A percentile compares a stretch with the other conserved stretches of the same genome.
These are phyloP conservation scores for Cerastis leucographa DNA, from an alignment of 2,888 invertebrate species.

Conservation along the genomic window DNA sequence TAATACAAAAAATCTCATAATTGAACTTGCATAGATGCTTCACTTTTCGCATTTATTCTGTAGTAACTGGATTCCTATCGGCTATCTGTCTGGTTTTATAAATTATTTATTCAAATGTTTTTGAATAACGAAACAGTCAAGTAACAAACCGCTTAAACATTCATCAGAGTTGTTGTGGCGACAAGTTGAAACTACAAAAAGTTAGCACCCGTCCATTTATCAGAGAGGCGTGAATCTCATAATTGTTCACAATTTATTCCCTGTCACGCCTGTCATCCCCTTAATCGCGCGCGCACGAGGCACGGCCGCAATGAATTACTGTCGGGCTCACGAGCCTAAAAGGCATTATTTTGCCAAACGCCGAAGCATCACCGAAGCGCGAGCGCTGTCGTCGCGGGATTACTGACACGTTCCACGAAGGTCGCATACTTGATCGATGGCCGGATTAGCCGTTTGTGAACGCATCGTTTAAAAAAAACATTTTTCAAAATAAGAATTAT, in stretches of 20 bases:
- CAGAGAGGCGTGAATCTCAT: slow-evolving; percentile 73
- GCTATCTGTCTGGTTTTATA: neutral
- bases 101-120: neutral
- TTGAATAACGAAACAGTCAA: slow-evolving; percentile 11
- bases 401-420: slow-evolving; percentile 87
- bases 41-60: neutral
- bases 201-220: slow-evolving; percentile 72
- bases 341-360: slow-evolving; percentile 70
- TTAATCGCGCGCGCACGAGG: slow-evolving; percentile 80
- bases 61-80: neutral
- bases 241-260: slow-evolving; percentile 86
- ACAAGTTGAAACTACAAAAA: slow-evolving; percentile 64
- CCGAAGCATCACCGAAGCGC: slow-evolving; percentile 73
- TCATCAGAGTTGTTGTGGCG: slow-evolving; percentile 54
- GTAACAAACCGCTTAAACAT: slow-evolving; percentile 48
- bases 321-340: slow-evolving; percentile 38
- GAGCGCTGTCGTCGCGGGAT: slow-evolving; percentile 81
- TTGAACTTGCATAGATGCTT: neutral
- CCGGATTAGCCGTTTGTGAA: slow-evolving; percentile 73
- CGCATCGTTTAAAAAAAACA: slow-evolving; percentile 51
- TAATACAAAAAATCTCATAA: neutral
- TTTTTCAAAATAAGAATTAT: slow-evolving; percentile 49
- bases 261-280: slow-evolving; percentile 87
- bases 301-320: slow-evolving; percentile 70
- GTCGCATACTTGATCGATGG: slow-evolving; percentile 79